phyloP scores from a whole-genome alignment of 2,797 vertebrate species.

The Lutjanus campechanus region DNA sequence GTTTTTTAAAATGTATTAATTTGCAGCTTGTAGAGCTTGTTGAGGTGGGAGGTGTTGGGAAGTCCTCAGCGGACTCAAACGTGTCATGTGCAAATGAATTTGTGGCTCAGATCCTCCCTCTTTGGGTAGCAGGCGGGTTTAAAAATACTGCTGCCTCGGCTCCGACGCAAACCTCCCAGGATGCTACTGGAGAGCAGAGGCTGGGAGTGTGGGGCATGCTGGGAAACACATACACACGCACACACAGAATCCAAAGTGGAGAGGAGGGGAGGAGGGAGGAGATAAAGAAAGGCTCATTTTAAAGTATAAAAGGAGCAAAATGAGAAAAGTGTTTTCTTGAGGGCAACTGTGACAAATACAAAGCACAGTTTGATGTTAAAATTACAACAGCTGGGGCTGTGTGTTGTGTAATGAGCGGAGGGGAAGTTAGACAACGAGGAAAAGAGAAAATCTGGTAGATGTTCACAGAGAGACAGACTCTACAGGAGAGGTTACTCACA shows the following conservation, averaged over 20 bases:
- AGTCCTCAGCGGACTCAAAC: slow-evolving; percentile 24
- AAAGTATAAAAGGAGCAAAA: slow-evolving; percentile 26
- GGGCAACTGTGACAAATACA: neutral
- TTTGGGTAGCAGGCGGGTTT: slow-evolving; percentile 29
- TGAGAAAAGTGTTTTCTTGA: slow-evolving; percentile 12
- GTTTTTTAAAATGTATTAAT: slow-evolving; percentile 15
- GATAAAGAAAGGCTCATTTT: slow-evolving; percentile 21
- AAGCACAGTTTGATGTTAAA: slow-evolving; percentile 6
- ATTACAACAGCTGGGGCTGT: neutral
- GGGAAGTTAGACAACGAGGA: neutral
- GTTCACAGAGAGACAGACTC: neutral
- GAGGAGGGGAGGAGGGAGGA: slow-evolving; percentile 2
- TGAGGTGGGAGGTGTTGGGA: slow-evolving; percentile 13
- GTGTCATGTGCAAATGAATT: slow-evolving; percentile 38
- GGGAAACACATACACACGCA: slow-evolving; percentile 14
- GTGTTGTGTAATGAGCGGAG: neutral
- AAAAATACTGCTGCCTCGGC: slow-evolving; percentile 42
- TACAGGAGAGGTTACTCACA: too few species aligned
- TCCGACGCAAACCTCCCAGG: slow-evolving; percentile 38
- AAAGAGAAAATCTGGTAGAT: neutral
- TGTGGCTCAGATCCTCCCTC: slow-evolving; percentile 40
- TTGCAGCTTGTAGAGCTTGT: slow-evolving; percentile 4
- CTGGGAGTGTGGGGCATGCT: slow-evolving; percentile 30
- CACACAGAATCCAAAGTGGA: neutral
- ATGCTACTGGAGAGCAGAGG: slow-evolving; percentile 42